phyloP scores from a whole-genome alignment of 35 echinoderm and acorn worm species.

The Holothuria glaberrima region DNA sequence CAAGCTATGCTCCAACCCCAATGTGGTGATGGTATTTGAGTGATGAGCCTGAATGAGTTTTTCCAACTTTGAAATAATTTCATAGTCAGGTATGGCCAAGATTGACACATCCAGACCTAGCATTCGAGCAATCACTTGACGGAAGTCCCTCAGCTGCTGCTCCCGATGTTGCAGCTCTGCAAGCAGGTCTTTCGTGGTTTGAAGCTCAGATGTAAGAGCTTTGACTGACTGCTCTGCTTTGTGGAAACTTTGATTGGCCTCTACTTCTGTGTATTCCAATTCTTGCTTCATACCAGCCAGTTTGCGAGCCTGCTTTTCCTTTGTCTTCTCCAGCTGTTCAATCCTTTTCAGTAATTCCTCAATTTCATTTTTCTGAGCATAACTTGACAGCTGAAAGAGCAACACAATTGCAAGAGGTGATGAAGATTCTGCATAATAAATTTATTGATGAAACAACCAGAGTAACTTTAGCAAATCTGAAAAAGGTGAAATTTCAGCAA shows the following conservation, averaged over 20 bases:
- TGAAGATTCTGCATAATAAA: no score
- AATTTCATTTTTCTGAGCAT: constrained; percentile 72
- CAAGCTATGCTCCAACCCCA: constrained; percentile 78
- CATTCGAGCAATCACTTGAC: constrained; percentile 95
- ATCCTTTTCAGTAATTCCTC: constrained; percentile 74
- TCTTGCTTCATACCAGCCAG: constrained; percentile 97
- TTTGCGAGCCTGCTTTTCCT: constrained; percentile 96
- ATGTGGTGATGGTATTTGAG: constrained; percentile 81
- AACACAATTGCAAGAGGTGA: no score
- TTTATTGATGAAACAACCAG: no score
- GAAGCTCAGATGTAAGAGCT: constrained; percentile 71
- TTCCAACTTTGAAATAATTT: constrained; percentile 93
- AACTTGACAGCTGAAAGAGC: constrained; percentile 65
- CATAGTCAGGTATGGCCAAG: constrained; percentile 94
- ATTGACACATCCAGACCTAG: constrained; percentile 84
- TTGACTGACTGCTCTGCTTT: constrained; percentile 68
- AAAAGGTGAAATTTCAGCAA: no score
- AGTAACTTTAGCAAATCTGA: no score
- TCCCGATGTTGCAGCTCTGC: constrained; percentile 75
- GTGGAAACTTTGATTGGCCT: constrained; percentile 61
- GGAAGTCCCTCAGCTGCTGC: constrained; percentile 88
- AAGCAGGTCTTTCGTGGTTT: constrained; percentile 83
- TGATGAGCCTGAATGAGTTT: constrained; percentile 98
- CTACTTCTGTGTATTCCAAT: constrained; percentile 86
- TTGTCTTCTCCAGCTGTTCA: constrained; percentile 89